These are phyloP conservation scores for Brachionus paranguensis DNA, from an alignment of 1,140 invertebrate species.

Conservation along the genomic window DNA sequence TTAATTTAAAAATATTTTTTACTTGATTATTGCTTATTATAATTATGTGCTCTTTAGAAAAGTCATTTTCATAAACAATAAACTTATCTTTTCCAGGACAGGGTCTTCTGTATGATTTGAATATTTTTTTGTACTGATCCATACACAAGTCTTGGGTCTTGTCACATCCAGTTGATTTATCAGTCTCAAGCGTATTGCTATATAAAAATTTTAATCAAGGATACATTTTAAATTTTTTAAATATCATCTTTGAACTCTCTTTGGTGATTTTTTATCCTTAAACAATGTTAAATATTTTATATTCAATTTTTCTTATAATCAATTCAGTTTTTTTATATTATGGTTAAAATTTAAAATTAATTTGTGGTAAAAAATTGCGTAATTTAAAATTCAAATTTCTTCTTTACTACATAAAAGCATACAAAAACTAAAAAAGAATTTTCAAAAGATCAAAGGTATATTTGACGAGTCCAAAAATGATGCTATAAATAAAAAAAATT, in stretches of 20 bases:
- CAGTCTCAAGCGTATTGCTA: constrained; percentile 70
- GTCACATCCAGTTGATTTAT: constrained; percentile 63
- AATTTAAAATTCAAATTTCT: neutral
- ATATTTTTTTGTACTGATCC: constrained; percentile 89
- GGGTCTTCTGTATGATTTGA: constrained; percentile 79
- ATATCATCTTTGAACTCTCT: neutral
- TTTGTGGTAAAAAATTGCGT: neutral
- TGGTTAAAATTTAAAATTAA: neutral
- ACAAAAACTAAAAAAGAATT: neutral
- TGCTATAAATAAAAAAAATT: neutral
- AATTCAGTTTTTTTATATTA: neutral
- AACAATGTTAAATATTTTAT: too few relatives aligned
- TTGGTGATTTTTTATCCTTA: neutral
- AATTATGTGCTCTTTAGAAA: constrained; percentile 42
- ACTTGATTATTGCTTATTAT: constrained; percentile 41
- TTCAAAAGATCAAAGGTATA: neutral
- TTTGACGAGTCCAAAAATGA: constrained; percentile 24
- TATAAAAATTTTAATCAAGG: constrained; percentile 29
- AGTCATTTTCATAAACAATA: constrained; percentile 41
- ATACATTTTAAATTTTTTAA: neutral
- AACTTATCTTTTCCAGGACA: constrained; percentile 53
- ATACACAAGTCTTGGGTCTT: constrained; percentile 87
- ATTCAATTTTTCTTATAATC: too few relatives aligned
- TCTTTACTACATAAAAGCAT: too few relatives aligned
- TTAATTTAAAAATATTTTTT: neutral